phyloP scores from a whole-genome alignment of 2,888 invertebrate species.

The Seladonia tumulorum region DNA sequence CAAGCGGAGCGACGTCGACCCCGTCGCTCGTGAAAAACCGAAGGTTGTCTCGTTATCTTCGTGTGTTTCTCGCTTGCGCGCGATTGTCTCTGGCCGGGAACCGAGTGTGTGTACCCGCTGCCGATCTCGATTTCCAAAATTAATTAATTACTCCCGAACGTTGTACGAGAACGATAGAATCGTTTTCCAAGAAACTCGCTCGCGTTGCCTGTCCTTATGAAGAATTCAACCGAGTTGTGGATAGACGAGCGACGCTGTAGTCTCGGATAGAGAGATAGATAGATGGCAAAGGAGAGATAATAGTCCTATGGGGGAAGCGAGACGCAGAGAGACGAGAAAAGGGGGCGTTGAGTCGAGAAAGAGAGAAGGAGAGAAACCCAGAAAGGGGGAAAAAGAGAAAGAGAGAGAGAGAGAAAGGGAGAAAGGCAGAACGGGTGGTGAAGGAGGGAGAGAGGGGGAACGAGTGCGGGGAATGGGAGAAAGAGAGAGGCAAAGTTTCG shows the following conservation, averaged over 20 bases:
- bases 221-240: conserved; percentile 58
- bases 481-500: conserved; percentile 67
- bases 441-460: conserved; percentile 44
- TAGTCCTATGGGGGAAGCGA: conserved; percentile 40
- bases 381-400: conserved; percentile 32
- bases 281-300: conserved; percentile 48
- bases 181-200: conserved; percentile 55
- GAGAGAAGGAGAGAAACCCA: conserved; percentile 44
- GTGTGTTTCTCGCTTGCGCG: background rate
- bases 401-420: conserved; percentile 65
- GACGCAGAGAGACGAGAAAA: conserved; percentile 33
- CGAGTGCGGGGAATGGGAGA: conserved; percentile 26
- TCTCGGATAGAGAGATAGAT: conserved; percentile 56
- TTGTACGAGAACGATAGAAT: conserved; percentile 38
- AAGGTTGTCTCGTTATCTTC: background rate
- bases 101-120: background rate
- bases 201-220: conserved; percentile 54
- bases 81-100: background rate
- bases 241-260: conserved; percentile 53
- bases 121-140: background rate
- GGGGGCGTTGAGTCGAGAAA: conserved; percentile 1
- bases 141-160: conserved; percentile 26
- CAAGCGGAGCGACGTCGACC: conserved; percentile 53
- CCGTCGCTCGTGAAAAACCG: background rate
- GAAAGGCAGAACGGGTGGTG: too few species aligned